Percentiles rank a stretch among this genome's conserved stretches.
Evolutionary conservation across 1,140 invertebrate species (phyloP).

Genomic region (Lethocerus indicus): DNA sequence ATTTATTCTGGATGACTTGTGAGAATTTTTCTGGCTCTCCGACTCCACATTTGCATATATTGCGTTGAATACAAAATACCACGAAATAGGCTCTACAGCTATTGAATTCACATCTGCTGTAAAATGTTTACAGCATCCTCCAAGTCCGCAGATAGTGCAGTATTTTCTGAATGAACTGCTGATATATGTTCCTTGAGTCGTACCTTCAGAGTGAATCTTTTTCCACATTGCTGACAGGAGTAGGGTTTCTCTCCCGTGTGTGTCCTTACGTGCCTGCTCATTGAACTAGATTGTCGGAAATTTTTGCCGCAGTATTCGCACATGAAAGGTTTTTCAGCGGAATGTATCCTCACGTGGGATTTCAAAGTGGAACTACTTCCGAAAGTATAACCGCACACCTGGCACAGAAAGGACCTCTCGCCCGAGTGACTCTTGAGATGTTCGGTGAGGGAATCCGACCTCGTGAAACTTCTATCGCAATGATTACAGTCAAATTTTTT

Average conservation of each 20-base stretch:
- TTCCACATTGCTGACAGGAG: slow-evolving; percentile 16
- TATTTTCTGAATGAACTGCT: slow-evolving; percentile 12
- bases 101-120: no score
- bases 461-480: neutral
- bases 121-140: no score
- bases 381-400: slow-evolving; percentile 22
- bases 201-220: slow-evolving; percentile 23
- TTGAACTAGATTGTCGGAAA: neutral
- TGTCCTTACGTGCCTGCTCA: slow-evolving; percentile 23
- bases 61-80: no score
- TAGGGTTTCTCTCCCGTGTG: slow-evolving; percentile 23
- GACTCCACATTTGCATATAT: no score
- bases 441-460: neutral
- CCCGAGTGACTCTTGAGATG: slow-evolving; percentile 21
- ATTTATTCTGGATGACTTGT: no score
- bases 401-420: slow-evolving; percentile 22
- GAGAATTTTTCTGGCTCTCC: no score
- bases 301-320: slow-evolving; percentile 15
- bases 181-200: slow-evolving; percentile 13
- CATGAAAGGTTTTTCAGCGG: slow-evolving; percentile 13
- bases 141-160: no score
- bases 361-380: neutral
- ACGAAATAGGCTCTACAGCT: no score
- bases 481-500: neutral
- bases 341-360: neutral